Conservation (phyloP, 2,888 invertebrate species). For the Cyrtodaria siliqua region DNA sequence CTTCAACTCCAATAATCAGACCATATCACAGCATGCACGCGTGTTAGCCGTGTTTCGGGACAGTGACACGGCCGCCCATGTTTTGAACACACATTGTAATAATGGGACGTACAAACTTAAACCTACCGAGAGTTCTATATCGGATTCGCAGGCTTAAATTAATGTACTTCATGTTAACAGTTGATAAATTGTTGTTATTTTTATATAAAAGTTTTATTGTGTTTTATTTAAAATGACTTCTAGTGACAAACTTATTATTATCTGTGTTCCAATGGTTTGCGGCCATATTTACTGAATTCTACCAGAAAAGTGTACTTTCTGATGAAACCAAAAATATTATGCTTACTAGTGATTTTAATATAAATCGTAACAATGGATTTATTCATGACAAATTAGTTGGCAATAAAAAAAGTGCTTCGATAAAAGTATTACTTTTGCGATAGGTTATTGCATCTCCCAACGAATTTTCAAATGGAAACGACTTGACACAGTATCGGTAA, state of each 20-base stretch:
- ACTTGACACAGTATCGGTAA: too few relatives aligned
- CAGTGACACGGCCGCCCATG: slow-evolving; percentile 47
- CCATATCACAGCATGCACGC: slow-evolving; percentile 57
- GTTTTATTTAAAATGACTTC: slow-evolving; percentile 52
- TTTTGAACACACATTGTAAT: slow-evolving; percentile 55
- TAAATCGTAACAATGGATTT: too few relatives aligned
- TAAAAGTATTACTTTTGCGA: too few relatives aligned
- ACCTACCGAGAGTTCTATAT: slow-evolving; percentile 42
- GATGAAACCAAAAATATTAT: too few relatives aligned
- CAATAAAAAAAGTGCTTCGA: too few relatives aligned
- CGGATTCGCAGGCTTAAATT: slow-evolving; percentile 33
- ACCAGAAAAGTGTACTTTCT: too few relatives aligned
- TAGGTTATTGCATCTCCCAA: background rate
- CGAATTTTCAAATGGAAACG: too few relatives aligned
- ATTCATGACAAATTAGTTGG: too few relatives aligned
- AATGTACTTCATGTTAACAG: slow-evolving; percentile 27
- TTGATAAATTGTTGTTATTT: slow-evolving; percentile 42
- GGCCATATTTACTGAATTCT: too few relatives aligned
- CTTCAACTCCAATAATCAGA: slow-evolving; percentile 52
- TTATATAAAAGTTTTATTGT: slow-evolving; percentile 63
- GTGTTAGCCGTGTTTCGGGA: slow-evolving; percentile 63
- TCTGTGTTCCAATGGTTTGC: too few relatives aligned
- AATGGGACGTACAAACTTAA: slow-evolving; percentile 34
- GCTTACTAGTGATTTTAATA: too few relatives aligned
- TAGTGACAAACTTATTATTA: background rate